phyloP scores from a whole-genome alignment of 2,113 vertebrate species.

The Motacilla alba region DNA sequence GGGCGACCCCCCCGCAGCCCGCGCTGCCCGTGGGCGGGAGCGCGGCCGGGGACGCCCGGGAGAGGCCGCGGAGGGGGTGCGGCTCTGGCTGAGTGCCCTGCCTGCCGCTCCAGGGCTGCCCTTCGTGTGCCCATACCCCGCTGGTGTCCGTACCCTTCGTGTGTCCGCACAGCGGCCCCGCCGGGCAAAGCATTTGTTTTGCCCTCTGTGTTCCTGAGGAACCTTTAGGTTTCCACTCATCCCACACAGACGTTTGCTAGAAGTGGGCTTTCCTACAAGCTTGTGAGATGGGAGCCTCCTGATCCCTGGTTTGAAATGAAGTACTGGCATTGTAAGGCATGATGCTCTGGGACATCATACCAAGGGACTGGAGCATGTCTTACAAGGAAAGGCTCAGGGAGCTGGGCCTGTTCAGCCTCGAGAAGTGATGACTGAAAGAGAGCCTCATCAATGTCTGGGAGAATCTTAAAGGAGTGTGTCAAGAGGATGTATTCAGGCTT shows the following conservation, averaged over 20 bases:
- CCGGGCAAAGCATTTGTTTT: background rate
- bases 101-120: background rate
- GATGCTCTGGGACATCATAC: background rate
- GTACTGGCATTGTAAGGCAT: background rate
- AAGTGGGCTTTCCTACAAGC: too few relatives aligned
- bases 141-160: fast-evolving
- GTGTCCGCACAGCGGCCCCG: too few relatives aligned
- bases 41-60: background rate
- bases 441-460: background rate
- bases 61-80: background rate
- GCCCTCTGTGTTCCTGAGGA: fast-evolving
- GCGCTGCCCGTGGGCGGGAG: background rate
- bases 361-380: background rate
- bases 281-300: too few relatives aligned
- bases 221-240: fast-evolving
- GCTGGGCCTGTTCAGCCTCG: background rate
- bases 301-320: background rate
- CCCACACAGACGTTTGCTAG: fast-evolving
- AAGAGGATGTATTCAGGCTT: background rate
- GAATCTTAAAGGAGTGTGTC: background rate
- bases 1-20: background rate
- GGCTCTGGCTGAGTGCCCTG: fast-evolving
- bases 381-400: too few relatives aligned
- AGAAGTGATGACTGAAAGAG: background rate
- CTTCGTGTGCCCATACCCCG: fast-evolving